These are phyloP conservation scores for Protobothrops flavoviridis DNA, from an alignment of 2,113 vertebrate genomes.

Conservation along the genomic window DNA sequence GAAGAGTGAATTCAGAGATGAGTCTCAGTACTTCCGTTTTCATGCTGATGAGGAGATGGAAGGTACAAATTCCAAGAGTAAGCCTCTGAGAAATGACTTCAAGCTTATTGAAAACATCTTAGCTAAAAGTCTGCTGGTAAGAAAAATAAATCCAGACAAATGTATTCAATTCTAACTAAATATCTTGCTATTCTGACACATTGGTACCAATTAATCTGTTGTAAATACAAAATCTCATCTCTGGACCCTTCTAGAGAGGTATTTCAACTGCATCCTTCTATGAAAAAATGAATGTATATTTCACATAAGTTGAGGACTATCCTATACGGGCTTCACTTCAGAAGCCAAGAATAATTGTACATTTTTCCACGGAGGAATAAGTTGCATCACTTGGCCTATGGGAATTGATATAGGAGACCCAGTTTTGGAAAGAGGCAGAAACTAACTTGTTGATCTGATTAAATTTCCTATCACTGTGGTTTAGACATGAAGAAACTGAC, in stretches of 20 bases:
- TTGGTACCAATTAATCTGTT: neutral
- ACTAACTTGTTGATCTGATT: neutral
- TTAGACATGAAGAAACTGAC: neutral
- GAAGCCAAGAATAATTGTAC: neutral
- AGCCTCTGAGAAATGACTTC: constrained; percentile 93
- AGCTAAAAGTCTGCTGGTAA: constrained; percentile 91
- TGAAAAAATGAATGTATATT: neutral
- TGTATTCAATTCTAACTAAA: neutral
- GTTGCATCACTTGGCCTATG: neutral
- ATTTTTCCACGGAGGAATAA: neutral
- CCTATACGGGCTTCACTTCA: neutral
- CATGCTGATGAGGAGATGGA: constrained; percentile 97
- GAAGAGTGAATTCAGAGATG: constrained; percentile 98
- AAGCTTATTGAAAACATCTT: constrained; percentile 94
- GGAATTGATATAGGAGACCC: neutral
- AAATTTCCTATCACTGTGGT: neutral
- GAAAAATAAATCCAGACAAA: constrained; percentile 34
- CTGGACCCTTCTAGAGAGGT: neutral
- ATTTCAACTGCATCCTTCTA: neutral
- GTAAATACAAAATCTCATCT: neutral
- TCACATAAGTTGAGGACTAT: neutral
- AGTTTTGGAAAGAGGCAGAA: neutral
- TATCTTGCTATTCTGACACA: neutral
- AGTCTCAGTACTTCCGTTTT: constrained; percentile 96
- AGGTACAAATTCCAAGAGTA: constrained; percentile 88